Conservation (phyloP, 2,888 invertebrate genomes). For the Drosophila suboccidentalis region DNA sequence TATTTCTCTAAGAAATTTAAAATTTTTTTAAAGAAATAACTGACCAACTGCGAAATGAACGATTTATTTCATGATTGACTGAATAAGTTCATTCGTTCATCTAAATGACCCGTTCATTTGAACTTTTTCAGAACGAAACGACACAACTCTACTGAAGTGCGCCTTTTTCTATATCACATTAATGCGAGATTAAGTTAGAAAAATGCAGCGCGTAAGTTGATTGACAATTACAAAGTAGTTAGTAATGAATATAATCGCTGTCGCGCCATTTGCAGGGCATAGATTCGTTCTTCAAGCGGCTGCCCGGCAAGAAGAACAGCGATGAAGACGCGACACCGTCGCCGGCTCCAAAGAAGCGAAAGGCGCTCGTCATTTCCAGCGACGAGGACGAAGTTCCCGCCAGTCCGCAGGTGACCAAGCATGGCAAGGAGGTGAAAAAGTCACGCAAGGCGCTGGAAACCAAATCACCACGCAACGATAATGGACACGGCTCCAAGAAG, state of each 20-base stretch:
- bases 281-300: conserved; percentile 71
- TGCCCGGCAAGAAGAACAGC: conserved; percentile 54
- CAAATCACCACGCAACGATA: conserved; percentile 36
- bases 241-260: not conserved
- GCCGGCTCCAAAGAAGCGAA: conserved; percentile 77
- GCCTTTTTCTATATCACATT: too few relatives aligned
- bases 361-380: conserved; percentile 85
- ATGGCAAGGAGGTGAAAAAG: conserved; percentile 86
- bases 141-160: too few relatives aligned
- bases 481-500: conserved; percentile 57
- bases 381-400: conserved; percentile 88
- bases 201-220: conserved; percentile 79
- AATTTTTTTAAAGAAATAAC: too few relatives aligned
- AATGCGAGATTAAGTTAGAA: not conserved
- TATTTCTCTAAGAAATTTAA: too few relatives aligned
- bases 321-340: conserved; percentile 54
- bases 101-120: too few relatives aligned
- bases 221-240: not conserved
- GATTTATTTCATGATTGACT: too few relatives aligned
- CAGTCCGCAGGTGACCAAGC: conserved; percentile 85
- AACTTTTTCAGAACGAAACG: too few relatives aligned
- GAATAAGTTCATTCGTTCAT: too few relatives aligned
- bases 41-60: too few relatives aligned
- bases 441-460: conserved; percentile 38
- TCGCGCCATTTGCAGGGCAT: conserved; percentile 61